Percentiles rank a stretch among this genome's conserved stretches.
Conservation (phyloP, 2,888 invertebrate species). For the Prosopocoilus inquinatus region DNA sequence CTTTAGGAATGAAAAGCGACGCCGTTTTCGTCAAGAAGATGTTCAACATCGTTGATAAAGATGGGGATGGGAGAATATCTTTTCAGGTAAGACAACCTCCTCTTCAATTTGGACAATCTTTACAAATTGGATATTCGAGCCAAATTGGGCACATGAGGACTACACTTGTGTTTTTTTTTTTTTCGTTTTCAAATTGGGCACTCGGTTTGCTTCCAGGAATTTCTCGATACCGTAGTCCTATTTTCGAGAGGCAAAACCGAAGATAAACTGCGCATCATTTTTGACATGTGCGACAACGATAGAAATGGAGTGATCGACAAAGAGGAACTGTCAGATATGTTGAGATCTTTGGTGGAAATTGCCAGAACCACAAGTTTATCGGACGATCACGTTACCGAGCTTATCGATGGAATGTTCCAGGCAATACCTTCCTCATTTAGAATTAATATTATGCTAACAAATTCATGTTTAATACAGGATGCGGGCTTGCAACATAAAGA, state of each 20-base stretch:
- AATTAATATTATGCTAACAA: too few species aligned
- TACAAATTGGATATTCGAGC: too few species aligned
- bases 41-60: slow-evolving; percentile 97
- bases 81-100: slow-evolving; percentile 65
- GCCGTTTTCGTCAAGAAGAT: slow-evolving; percentile 95
- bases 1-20: slow-evolving; percentile 91
- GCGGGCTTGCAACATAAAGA: slow-evolving; percentile 89
- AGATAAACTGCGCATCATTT: slow-evolving; percentile 89
- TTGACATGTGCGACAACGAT: slow-evolving; percentile 97
- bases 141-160: too few species aligned
- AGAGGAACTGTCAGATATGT: slow-evolving; percentile 88
- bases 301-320: slow-evolving; percentile 93
- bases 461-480: slow-evolving; percentile 54
- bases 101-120: background rate
- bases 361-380: slow-evolving; percentile 87
- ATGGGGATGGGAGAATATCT: slow-evolving; percentile 88
- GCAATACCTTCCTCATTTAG: slow-evolving; percentile 47
- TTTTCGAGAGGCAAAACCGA: slow-evolving; percentile 92
- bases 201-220: slow-evolving; percentile 63
- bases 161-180: too few species aligned
- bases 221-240: slow-evolving; percentile 88
- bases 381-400: slow-evolving; percentile 86
- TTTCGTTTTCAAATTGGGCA: too few species aligned
- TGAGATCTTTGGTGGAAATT: slow-evolving; percentile 88
- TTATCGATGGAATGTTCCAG: slow-evolving; percentile 93